Percentiles rank a stretch among this genome's conserved stretches.
Conservation (phyloP, 2,113 vertebrate genomes). For the Nannobrachium achirus region DNA sequence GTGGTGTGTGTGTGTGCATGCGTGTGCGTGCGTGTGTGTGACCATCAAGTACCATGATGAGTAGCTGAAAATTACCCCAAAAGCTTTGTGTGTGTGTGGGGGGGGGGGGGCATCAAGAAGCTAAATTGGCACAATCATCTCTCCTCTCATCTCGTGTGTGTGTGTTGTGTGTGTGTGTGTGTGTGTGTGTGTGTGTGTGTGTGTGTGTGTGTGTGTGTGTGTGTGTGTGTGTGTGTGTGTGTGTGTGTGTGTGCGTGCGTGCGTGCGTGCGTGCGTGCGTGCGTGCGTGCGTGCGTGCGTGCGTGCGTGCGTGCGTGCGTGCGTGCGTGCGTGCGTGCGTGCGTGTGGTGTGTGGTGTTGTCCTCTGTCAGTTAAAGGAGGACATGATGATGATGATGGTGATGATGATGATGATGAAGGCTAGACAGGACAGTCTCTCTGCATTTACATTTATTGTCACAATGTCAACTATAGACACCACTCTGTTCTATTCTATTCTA, state of each 20-base stretch:
- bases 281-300: not conserved
- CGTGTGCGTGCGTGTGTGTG: no score
- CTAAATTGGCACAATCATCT: conserved; percentile 26
- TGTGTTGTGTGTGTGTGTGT: conserved; percentile 2
- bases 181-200: conserved; percentile 26
- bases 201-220: conserved; percentile 18
- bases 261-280: not conserved
- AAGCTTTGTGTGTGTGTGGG: not conserved
- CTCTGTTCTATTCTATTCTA: no score
- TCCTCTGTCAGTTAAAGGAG: no score
- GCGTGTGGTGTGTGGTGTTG: conserved; percentile 12
- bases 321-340: conserved; percentile 19
- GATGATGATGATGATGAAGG: no score
- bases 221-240: conserved; percentile 19
- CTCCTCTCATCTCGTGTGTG: conserved; percentile 21
- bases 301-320: conserved; percentile 30
- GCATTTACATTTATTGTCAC: no score
- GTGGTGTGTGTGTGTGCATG: conserved; percentile 1
- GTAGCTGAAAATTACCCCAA: not conserved
- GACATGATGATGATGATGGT: no score
- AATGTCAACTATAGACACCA: no score
- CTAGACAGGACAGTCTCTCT: no score
- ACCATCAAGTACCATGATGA: not conserved
- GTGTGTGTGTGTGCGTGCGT: no score
- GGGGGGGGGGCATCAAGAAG: not conserved